A percentile compares a stretch with the other conserved stretches of the same genome.
phyloP scores from a whole-genome alignment of 1,140 invertebrate genomes.

The Centruroides vittatus region DNA sequence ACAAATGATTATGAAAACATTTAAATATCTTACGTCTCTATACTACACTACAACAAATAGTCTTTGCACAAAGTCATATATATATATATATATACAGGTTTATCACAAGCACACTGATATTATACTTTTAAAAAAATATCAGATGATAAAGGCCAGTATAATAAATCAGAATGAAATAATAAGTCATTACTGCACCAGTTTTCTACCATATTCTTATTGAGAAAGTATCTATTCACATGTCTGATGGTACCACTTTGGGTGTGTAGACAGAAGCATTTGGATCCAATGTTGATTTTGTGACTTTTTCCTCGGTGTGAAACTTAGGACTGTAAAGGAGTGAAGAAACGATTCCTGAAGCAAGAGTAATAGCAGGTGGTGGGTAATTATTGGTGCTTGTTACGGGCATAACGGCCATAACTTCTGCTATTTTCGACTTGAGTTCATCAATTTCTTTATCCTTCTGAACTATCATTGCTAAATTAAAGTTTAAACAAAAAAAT shows the following conservation, averaged over 20 bases:
- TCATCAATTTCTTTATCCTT: slow-evolving; percentile 84
- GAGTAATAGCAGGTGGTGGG: slow-evolving; percentile 13
- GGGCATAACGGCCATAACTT: slow-evolving; percentile 83
- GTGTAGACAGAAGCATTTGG: slow-evolving; percentile 85
- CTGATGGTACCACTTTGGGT: slow-evolving; percentile 39
- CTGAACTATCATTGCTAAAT: slow-evolving; percentile 51
- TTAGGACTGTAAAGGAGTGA: slow-evolving; percentile 16
- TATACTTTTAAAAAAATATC: too few relatives aligned
- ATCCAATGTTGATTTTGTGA: slow-evolving; percentile 53
- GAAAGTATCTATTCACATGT: too few relatives aligned
- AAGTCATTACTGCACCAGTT: too few relatives aligned
- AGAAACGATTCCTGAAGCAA: slow-evolving; percentile 21
- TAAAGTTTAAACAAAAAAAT: slow-evolving; percentile 5
- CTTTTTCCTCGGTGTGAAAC: slow-evolving; percentile 21
- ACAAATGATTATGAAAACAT: too few relatives aligned
- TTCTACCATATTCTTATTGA: too few relatives aligned
- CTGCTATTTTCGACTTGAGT: slow-evolving; percentile 75
- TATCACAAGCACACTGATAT: too few relatives aligned
- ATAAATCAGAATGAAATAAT: too few relatives aligned
- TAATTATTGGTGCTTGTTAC: slow-evolving; percentile 24
- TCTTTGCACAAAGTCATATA: too few relatives aligned
- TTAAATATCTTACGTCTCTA: too few relatives aligned
- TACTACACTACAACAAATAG: too few relatives aligned
- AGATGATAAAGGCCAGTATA: too few relatives aligned
- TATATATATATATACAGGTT: too few relatives aligned